phyloP scores from a whole-genome alignment of 2,113 vertebrate genomes.

The Cacatua alba region DNA sequence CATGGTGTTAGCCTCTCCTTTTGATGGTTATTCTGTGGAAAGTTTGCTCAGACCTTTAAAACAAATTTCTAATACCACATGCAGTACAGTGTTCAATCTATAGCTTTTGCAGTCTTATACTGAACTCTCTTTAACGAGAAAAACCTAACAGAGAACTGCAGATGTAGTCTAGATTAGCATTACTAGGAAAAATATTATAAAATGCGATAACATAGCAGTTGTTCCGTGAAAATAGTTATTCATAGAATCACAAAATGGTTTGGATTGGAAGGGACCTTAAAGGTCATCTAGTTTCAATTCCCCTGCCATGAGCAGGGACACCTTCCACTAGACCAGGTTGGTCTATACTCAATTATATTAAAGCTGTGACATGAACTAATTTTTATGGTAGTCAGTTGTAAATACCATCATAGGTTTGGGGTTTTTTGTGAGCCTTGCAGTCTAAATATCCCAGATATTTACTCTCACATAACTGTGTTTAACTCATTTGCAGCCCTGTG shows the following conservation, averaged over 20 bases:
- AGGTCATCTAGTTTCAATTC: neutral
- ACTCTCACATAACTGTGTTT: neutral
- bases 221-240: constrained; percentile 42
- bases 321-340: neutral
- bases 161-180: neutral
- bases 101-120: neutral
- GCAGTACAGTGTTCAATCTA: neutral
- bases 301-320: neutral
- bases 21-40: neutral
- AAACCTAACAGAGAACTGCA: neutral
- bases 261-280: neutral
- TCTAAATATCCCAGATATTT: constrained; percentile 13
- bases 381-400: constrained; percentile 3
- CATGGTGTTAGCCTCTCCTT: neutral
- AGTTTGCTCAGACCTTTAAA: neutral
- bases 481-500: neutral
- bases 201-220: neutral
- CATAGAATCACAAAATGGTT: neutral
- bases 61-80: neutral
- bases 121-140: neutral
- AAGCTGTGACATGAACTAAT: constrained; percentile 12
- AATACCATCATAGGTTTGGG: neutral
- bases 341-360: neutral
- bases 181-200: constrained; percentile 19
- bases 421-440: neutral